Base-by-base conservation (phyloP, 2,797 vertebrate genomes). In the Brachyalestes nurse region DNA sequence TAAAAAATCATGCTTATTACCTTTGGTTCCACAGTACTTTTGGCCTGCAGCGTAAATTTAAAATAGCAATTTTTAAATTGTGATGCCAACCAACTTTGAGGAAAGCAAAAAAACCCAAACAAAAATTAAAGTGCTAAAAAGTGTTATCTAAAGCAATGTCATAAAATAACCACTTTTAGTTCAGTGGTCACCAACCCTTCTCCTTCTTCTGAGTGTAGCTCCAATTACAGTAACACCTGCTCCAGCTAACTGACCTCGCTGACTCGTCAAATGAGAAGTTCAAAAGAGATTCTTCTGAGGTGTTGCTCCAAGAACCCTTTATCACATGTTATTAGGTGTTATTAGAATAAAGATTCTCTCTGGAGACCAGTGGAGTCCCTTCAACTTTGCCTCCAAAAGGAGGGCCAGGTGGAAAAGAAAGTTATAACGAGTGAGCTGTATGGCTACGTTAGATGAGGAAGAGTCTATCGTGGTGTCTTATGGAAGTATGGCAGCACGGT, bases 361-460 rank as follows among this genome's bases (percentile, higher is more conserved):
- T 40, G 34, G 25, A 66, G 64, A 67, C 19, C 65, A 21, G 9
- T 21, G 9, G 40, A 67, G 40, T 45, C n/a, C 67, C 5, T 47
- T 70, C 21, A 28, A 1, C 47, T 51, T 51, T 51, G 47, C 3
- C 13, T 13, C 47, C 47, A 13, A 51, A 10, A 13, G 3, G 13
- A 51, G 47, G 47, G 13, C n/a, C 42, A 47, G 47, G 66, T 19
- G 21, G 42, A 21, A 70, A 49, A 70, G 21, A 17, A 70, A 49
- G 45, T 5, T 13, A 70, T 25, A 25, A 9, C 45, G 23, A 62
- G 57, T 21, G 34, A 78, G 38, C 25, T 69, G 66, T 73, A 81
- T 70, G 75, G 79, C 64, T 84, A 78, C 40, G 23, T 75, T 78
- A 81, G 73, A 83, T 78, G 76, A 65, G 64, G 7, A 23, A 38